Percentiles rank a stretch among this genome's conserved stretches.
phyloP scores from a whole-genome alignment of 2,888 invertebrate species.

The Heteromyza rotundicornis region DNA sequence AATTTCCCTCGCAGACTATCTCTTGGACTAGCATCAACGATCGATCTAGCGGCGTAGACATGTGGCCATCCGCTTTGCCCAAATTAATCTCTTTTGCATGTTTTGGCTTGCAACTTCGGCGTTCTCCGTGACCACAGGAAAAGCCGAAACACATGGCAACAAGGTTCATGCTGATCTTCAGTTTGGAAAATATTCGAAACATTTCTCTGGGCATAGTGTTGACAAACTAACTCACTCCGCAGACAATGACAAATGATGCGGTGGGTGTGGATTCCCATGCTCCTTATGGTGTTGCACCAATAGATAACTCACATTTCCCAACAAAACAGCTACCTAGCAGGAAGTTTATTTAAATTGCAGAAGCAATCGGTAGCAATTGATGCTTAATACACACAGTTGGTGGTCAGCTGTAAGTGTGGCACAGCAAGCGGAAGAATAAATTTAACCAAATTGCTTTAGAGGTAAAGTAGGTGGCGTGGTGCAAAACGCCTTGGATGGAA shows the following conservation, averaged over 20 bases:
- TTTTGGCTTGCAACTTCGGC: conserved; percentile 29
- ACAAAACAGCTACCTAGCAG: conserved; percentile 8
- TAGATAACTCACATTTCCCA: background rate
- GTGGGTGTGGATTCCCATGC: background rate
- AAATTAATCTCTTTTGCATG: conserved; percentile 37
- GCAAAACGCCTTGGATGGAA: conserved; percentile 15
- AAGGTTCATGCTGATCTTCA: too few species aligned
- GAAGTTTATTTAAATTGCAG: conserved; percentile 28
- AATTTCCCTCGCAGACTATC: too few species aligned
- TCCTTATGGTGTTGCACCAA: background rate
- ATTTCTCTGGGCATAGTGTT: conserved; percentile 1
- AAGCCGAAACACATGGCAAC: conserved; percentile 32
- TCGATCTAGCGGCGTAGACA: conserved; percentile 4
- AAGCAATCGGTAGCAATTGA: conserved; percentile 19
- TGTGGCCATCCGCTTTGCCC: background rate
- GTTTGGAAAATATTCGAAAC: too few species aligned
- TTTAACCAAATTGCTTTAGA: conserved; percentile 10
- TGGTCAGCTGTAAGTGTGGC: conserved; percentile 29
- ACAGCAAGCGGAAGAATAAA: conserved; percentile 40
- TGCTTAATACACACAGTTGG: conserved; percentile 30
- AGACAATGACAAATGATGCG: background rate
- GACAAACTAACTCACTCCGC: conserved; percentile 1
- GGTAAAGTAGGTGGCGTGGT: background rate
- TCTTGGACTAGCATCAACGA: too few species aligned
- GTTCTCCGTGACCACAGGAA: background rate